Conservation (phyloP, 2,797 vertebrate genomes). For the Cuniculus paca region DNA sequence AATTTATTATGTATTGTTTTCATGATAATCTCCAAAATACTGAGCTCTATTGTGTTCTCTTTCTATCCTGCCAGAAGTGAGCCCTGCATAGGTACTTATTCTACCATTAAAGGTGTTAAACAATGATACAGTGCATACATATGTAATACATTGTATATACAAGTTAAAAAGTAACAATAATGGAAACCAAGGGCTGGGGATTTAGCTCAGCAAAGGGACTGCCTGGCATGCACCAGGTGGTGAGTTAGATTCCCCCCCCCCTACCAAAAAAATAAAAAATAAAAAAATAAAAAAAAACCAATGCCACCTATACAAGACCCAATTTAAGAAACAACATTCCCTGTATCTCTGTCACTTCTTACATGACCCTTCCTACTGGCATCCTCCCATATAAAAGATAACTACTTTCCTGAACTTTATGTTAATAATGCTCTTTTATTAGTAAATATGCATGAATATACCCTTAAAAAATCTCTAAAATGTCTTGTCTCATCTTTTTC, state of each 20-base stretch:
- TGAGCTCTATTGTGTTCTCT: not conserved
- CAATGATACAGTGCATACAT: not conserved
- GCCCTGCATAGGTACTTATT: not conserved
- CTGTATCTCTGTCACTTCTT: not conserved
- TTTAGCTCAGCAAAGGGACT: too few species aligned
- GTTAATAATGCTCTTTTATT: not conserved
- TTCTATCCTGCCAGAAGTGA: not conserved
- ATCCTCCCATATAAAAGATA: not conserved
- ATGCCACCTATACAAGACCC: not conserved
- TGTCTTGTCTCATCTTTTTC: not conserved
- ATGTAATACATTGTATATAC: not conserved
- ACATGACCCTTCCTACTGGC: not conserved
- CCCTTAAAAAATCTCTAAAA: not conserved
- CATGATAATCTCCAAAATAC: too few species aligned
- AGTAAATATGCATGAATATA: not conserved
- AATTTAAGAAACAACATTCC: not conserved
- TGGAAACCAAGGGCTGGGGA: too few species aligned
- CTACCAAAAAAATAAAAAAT: too few species aligned
- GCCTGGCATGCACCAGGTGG: too few species aligned
- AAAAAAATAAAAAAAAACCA: too few species aligned
- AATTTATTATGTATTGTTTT: not conserved
- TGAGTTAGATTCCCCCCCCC: too few species aligned
- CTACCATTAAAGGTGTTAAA: not conserved
- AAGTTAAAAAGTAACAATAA: conserved; percentile 4
- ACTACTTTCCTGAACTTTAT: not conserved